Evolutionary conservation across 2,888 invertebrate genomes (phyloP).

Genomic region (Brachyopa scutellaris): DNA sequence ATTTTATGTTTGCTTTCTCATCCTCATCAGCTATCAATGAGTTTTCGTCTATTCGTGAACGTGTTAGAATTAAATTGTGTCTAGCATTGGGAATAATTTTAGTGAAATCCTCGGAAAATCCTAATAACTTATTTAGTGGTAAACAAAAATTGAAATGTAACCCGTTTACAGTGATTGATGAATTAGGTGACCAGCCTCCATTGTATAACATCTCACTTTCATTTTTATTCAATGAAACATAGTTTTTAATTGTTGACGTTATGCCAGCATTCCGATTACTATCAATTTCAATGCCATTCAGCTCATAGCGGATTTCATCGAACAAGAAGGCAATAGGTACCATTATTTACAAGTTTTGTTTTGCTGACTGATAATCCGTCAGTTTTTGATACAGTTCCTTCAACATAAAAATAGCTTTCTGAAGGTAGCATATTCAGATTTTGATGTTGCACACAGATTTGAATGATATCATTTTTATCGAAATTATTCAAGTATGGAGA

Average conservation of each 20-base stretch:
- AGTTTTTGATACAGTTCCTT: conserved; percentile 63
- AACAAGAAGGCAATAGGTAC: conserved; percentile 52
- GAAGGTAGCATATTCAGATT: conserved; percentile 75
- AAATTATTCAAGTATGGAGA: conserved; percentile 72
- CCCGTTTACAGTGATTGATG: conserved; percentile 26
- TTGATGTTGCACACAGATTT: conserved; percentile 75
- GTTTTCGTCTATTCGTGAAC: not conserved
- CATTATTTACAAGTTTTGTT: conserved; percentile 73
- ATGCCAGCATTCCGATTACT: conserved; percentile 76
- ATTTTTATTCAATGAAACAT: conserved; percentile 74
- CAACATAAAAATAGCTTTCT: conserved; percentile 74
- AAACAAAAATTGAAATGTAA: conserved; percentile 75
- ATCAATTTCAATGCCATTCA: conserved; percentile 77
- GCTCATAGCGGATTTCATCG: conserved; percentile 74
- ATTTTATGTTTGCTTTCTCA: conserved; percentile 6
- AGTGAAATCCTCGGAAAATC: conserved; percentile 78
- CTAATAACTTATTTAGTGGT: conserved; percentile 75
- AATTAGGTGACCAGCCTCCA: conserved; percentile 73
- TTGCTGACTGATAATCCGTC: conserved; percentile 55
- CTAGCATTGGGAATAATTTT: conserved; percentile 78
- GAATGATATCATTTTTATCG: conserved; percentile 76
- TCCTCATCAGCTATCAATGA: not conserved
- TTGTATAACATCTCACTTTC: conserved; percentile 74
- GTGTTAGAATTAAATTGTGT: conserved; percentile 78
- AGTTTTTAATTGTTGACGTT: conserved; percentile 77